These are phyloP conservation scores for Xestia xanthographa DNA, from an alignment of 2,888 invertebrate species.

Conservation along the genomic window DNA sequence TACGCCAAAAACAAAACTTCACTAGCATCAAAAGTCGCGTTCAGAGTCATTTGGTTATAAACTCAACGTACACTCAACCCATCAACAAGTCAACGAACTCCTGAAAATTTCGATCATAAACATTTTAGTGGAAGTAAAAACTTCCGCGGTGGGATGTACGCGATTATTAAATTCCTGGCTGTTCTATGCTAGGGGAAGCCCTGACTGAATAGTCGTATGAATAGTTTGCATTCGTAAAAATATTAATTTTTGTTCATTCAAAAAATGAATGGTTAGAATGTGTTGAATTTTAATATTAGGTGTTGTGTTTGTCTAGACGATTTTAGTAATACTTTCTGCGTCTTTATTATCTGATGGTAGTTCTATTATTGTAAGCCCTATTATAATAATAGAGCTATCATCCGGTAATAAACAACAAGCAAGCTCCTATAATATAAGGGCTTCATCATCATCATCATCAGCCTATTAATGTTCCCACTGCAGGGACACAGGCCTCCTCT, in stretches of 20 bases:
- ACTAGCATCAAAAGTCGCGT: neutral
- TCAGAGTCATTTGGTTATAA: neutral
- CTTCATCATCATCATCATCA: no score
- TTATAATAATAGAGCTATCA: no score
- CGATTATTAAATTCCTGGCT: constrained; percentile 59
- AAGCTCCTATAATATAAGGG: no score
- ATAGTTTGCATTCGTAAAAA: constrained; percentile 42
- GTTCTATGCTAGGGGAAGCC: constrained; percentile 16
- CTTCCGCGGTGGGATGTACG: constrained; percentile 38
- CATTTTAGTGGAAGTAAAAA: constrained; percentile 43
- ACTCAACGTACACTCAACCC: constrained; percentile 18
- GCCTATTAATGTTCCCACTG: no score
- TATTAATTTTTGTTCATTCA: neutral
- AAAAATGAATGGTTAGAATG: neutral
- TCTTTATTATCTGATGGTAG: neutral
- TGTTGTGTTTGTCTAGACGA: neutral
- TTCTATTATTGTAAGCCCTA: neutral
- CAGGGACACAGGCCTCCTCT: no score
- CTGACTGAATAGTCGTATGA: constrained; percentile 27
- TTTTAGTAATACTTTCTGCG: neutral
- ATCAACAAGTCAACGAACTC: constrained; percentile 49
- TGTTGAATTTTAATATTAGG: neutral
- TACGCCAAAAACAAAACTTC: neutral
- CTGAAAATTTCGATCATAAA: constrained; percentile 53
- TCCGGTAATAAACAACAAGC: no score